Conservation (phyloP, 2,797 vertebrate genomes). For the Antennarius maculatus region DNA sequence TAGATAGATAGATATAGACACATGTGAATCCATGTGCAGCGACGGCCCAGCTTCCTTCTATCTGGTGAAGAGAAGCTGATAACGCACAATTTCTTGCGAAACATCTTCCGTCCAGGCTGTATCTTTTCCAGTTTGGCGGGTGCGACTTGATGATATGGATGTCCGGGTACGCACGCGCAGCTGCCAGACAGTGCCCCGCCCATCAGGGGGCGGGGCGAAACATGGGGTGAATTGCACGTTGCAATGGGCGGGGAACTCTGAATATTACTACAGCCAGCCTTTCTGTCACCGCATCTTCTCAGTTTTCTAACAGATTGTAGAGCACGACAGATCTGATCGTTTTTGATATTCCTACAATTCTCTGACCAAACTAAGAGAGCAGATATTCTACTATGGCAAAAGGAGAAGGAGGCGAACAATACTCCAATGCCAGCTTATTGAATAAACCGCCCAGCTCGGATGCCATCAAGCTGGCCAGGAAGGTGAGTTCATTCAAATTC, state of each 20-base stretch:
- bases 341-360: not conserved
- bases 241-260: constrained; percentile 26
- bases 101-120: too few species aligned
- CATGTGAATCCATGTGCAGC: too few species aligned
- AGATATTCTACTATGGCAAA: constrained; percentile 75
- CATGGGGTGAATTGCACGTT: constrained; percentile 50
- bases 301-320: constrained; percentile 27
- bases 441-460: constrained; percentile 65
- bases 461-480: constrained; percentile 49
- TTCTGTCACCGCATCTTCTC: constrained; percentile 1
- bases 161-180: not conserved
- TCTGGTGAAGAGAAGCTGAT: too few species aligned
- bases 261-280: constrained; percentile 51
- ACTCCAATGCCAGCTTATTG: constrained; percentile 77
- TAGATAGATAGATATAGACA: too few species aligned
- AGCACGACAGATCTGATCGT: not conserved
- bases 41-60: not conserved
- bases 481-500: constrained; percentile 62
- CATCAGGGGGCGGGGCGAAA: constrained; percentile 25
- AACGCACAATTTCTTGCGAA: not conserved
- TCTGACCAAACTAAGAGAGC: not conserved
- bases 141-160: not conserved
- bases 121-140: not conserved
- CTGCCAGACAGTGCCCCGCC: not conserved
- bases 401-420: constrained; percentile 82